A percentile compares a stretch with the other conserved stretches of the same genome.
phyloP scores from a whole-genome alignment of 30 jellyfish, hydroid and myxozoan genomes.

The Chrysaora quinquecirrha region DNA sequence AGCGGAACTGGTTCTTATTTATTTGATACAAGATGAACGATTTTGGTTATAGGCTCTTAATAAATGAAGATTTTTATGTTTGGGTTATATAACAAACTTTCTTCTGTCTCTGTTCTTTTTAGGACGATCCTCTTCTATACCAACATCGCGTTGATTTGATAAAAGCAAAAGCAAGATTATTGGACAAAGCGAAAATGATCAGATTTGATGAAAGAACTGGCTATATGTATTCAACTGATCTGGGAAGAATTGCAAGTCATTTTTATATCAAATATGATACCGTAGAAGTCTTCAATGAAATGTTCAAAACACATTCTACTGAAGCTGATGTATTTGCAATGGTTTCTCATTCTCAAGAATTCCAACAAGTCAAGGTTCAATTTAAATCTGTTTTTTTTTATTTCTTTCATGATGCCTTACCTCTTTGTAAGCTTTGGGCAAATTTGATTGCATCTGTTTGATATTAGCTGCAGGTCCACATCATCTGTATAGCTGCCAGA shows the following conservation, averaged over 20 bases:
- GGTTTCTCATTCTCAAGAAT: constrained; percentile 91
- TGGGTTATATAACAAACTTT: too few relatives aligned
- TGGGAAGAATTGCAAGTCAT: constrained; percentile 96
- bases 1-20: too few relatives aligned
- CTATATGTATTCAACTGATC: constrained; percentile 83
- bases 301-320: constrained; percentile 65
- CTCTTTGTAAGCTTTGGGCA: too few relatives aligned
- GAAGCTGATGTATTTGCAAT: constrained; percentile 82
- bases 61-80: too few relatives aligned
- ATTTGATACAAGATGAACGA: too few relatives aligned
- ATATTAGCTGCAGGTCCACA: too few relatives aligned
- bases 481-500: too few relatives aligned
- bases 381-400: not conserved
- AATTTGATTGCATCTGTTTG: too few relatives aligned
- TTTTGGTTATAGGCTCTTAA: too few relatives aligned
- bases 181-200: constrained; percentile 91
- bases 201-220: constrained; percentile 92
- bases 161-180: constrained; percentile 56
- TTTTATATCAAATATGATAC: constrained; percentile 88
- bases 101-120: too few relatives aligned
- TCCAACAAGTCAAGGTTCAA: constrained; percentile 88
- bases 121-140: constrained; percentile 86
- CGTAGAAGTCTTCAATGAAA: constrained; percentile 80
- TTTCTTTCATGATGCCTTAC: not conserved
- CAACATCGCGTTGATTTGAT: constrained; percentile 77